Base-by-base conservation (phyloP, 2,113 vertebrate genomes). In the Oryzias woworae region DNA sequence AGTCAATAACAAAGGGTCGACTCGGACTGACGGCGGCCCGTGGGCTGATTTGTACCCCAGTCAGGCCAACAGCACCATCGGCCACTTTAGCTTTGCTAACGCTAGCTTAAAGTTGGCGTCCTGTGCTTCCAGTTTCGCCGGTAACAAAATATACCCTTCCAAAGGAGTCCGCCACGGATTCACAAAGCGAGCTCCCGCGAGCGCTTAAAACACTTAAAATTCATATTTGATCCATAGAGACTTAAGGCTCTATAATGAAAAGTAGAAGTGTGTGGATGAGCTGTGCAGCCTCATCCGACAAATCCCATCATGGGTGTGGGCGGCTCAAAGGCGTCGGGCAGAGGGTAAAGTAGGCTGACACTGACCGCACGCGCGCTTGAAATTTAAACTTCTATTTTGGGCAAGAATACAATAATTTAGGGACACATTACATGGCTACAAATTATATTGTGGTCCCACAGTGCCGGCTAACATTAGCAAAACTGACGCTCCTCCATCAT, bases 251-350 rank as follows among this genome's bases (percentile, higher is more conserved):
- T 51, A 14, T 54, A 14, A n/a, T 14, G 14, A 3, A 60, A 55
- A 53, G 24, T 13, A 6, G 56, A 65, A 49, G 79, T 82, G 57
- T 18, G 14, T n/a, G 44, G 75, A 46, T 75, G 63, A 71, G 50
- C 1, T 43, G 44, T 62, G 15, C 56, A 77, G 75, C 24, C 65
- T 80, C 58, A 59, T 56, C 42, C 48, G 56, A 47, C 65, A 74
- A 72, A 78, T 49, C 82, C 60, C 82, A 81, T 59, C 31, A 41
- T 59, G 88, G 88, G 88, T 89, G 85, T 88, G 88, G 82, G 77
- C 46, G 81, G 82, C 77, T 82, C 69, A 71, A 20, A 78, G 76
- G 77, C 77, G 78, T 58, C 74, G 71, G 52, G 73, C 77, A 85
- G 82, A 84, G 36, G 36, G 12, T 36, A 73, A 75, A 43, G 71